Evolutionary conservation across 2,113 vertebrate species (phyloP), one percentile per base, ranked within the genome.

Genomic region (Pipa parva): DNA sequence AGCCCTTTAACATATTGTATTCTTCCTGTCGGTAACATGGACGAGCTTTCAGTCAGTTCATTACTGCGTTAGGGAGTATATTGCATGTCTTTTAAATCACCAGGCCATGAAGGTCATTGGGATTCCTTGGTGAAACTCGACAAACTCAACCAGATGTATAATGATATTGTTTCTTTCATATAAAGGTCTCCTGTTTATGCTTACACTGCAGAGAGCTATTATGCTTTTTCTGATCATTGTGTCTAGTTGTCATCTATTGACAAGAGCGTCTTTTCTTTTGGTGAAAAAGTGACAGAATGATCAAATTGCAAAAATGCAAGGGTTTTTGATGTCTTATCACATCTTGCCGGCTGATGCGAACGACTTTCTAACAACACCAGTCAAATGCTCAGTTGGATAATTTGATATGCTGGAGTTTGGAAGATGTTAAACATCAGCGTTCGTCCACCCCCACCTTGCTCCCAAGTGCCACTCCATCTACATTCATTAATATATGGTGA

Each of bases 291-390:
- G 80, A 78, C 74, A 72, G 74, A 71, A 77, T 71, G 73, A 90
- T 90, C 87, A 82, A 79, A 82, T 88, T 87, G 78, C 79, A 79
- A 78, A n/a, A 83, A 76, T 77, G 49, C 51, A 17, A 72, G 66
- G 51, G 74, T 74, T 76, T 71, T 60, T 77, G 80, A 79, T 86
- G 86, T 85, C 77, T 73, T 80, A 91, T 91, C 80, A 63, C 62
- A 74, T 84, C 84, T 87, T 85, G 76, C 79, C 71, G 76, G 76
- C 61, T 75, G 77, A 76, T 76, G 73, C 77, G 74, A 72, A 74
- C 72, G 75, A 65, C 49, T 73, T 85, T 78, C 81, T 82, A 87
- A 84, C 83, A 81, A 74, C 74, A 70, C 26, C 73, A 4, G 24
- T 79, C 77, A 69, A 74, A 76, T 80, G 75, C 76, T 81, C 87